These are phyloP conservation scores for Chelonia mydas DNA, from an alignment of 2,797 vertebrate species.

Conservation along the genomic window DNA sequence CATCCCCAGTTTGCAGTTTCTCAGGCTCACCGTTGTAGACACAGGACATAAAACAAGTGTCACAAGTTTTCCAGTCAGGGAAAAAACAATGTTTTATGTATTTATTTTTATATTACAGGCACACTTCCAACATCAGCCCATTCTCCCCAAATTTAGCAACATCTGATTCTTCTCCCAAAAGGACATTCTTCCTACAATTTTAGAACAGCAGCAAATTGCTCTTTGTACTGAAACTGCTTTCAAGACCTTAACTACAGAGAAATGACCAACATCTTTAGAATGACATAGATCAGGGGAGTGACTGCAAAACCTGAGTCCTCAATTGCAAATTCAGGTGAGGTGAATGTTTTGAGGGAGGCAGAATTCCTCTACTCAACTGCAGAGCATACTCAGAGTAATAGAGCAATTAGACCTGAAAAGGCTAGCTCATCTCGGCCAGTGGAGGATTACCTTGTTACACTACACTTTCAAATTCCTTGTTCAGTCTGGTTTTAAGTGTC, in stretches of 20 bases:
- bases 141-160: neutral
- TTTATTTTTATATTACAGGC: too few species aligned
- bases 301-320: too few species aligned
- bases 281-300: too few species aligned
- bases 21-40: neutral
- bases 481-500: neutral
- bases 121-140: too few species aligned
- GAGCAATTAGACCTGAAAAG: too few species aligned
- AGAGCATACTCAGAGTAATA: too few species aligned
- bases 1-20: neutral
- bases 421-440: too few species aligned
- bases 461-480: neutral
- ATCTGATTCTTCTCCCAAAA: neutral
- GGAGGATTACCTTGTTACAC: too few species aligned
- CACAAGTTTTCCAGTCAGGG: neutral
- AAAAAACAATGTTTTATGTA: neutral
- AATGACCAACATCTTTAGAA: neutral
- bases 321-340: too few species aligned
- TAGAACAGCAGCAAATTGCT: neutral
- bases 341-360: too few species aligned
- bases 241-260: neutral
- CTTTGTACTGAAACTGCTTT: neutral
- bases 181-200: neutral
- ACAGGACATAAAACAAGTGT: neutral
- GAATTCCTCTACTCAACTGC: too few species aligned